Evolutionary conservation across 2,888 invertebrate species (phyloP).

Genomic region (Eledone cirrhosa): DNA sequence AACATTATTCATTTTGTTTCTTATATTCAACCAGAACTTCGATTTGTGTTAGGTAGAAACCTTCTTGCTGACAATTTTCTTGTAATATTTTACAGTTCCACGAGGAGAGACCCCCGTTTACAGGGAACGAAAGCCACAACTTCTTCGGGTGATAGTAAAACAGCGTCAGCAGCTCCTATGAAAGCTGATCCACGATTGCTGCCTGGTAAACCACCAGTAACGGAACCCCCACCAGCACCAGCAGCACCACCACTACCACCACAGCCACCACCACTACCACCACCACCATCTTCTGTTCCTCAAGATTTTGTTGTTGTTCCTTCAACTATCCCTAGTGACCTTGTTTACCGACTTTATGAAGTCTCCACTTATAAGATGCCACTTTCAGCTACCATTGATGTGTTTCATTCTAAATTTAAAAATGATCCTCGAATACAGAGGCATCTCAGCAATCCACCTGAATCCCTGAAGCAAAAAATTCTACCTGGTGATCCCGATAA

Average conservation of each 20-base stretch:
- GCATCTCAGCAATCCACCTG: conserved; percentile 39
- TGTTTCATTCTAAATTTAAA: conserved; percentile 46
- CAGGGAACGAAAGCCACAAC: background rate
- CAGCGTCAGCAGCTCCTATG: background rate
- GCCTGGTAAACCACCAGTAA: background rate
- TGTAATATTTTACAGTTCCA: background rate
- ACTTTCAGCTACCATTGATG: conserved; percentile 46
- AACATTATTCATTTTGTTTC: no score
- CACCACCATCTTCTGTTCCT: conserved; percentile 31
- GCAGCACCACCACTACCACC: background rate
- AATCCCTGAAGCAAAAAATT: conserved; percentile 29
- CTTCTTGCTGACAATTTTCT: no score
- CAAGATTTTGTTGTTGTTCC: conserved; percentile 41
- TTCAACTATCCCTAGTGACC: conserved; percentile 41
- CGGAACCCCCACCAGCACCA: background rate
- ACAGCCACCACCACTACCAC: background rate
- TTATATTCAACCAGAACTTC: no score
- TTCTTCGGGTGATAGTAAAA: background rate
- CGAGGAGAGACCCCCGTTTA: background rate
- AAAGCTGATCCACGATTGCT: conserved; percentile 5
- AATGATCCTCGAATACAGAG: conserved; percentile 56
- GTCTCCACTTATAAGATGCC: conserved; percentile 38
- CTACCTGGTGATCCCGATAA: conserved; percentile 36
- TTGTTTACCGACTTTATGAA: conserved; percentile 39
- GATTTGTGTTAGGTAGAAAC: no score